Evolutionary conservation across 2,113 vertebrate species (phyloP), one percentile per base, ranked within the genome.

Genomic region (Pachypanchax playfairii): DNA sequence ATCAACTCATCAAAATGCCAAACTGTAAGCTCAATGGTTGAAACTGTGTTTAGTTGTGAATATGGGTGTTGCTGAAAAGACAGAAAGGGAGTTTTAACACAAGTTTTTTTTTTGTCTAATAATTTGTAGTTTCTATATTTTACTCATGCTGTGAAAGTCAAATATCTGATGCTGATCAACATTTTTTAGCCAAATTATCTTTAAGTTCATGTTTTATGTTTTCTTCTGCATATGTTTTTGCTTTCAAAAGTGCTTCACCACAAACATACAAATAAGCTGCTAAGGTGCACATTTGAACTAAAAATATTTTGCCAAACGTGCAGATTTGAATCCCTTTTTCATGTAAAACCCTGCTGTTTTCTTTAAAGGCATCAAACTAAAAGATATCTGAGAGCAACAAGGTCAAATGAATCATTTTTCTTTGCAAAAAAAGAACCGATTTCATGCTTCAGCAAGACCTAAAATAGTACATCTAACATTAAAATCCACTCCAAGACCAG

Each of bases 371-470:
- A 42, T 25, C n/a, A 41, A 55, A 47, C 17, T 53, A 2, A 61
- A 57, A 28, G 31, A 24, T 36, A 25, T 57, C 31, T 44, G 43
- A 17, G n/a, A 60, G 21, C 13, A 47, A 2, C 33, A 68, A 65
- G 62, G 57, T 80, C 62, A 77, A 48, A 68, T 13, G 3, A 38
- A 17, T 26, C 11, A 20, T 41, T 73, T 49, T 67, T 28, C 13
- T 36, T 11, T 38, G 18, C 6, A 4, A 26, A 49, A n/a, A 52
- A 18, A 33, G 14, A 22, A 29, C 13, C 0, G 20, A 70, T 67
- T 70, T 58, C 42, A 79, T 58, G 65, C 79, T 44, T 53, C 46
- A 54, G 24, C 26, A 15, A n/a, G 20, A 49, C 33, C 56, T 42
- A 61, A 46, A 65, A 62, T 33, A 49, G 50, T 42, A 44, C 11